Evolutionary conservation across 2,113 vertebrate genomes (phyloP), one percentile per base, ranked within the genome.

Genomic region (Neolamprologus falcicula): DNA sequence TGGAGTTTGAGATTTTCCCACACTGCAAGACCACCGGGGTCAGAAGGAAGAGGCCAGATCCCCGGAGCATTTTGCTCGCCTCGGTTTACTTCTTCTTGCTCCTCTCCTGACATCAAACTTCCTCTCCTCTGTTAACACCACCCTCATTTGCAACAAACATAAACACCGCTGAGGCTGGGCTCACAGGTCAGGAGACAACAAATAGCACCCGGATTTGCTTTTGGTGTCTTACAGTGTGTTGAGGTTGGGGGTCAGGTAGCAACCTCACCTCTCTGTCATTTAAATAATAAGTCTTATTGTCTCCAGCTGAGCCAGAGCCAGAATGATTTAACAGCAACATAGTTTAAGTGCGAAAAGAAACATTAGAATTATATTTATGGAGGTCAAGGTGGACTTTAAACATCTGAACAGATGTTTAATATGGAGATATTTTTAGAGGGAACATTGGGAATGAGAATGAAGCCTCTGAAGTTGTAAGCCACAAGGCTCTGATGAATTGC

Each of bases 1-100:
- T 31, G 3, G 21, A 80, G 83, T 59, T 76, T 85, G 80, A 91
- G 28, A 88, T 92, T 92, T 95, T 95, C 95, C 94, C 94, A 95
- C 92, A 83, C 83, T 89, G 82, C 61, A 53, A 63, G 71, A 79
- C 78, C 40, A 81, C 37, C 2, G 4, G 47, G 85, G 90, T 90
- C 85, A 93, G n/a, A 80, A 79, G 53, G 42, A 83, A 90, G 85
- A 88, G 89, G 90, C 40, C 80, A 2, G 53, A 87, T 93, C 92
- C 88, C 94, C 2, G 1, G 84, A 80, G 92, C 78, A 83, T 50
- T 35, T 84, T 80, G 33, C 78, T 87, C 45, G 42, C 57, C 88
- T 83, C 7, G 11, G 79, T 91, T 94, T 86, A 84, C 61, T 80
- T 54, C 13, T 86, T 84, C 57, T 80, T 86, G 89, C 68, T 93